Evolutionary conservation across 2,888 invertebrate genomes (phyloP), one percentile per base, ranked within the genome.

Genomic region (Saturnia pavonia): DNA sequence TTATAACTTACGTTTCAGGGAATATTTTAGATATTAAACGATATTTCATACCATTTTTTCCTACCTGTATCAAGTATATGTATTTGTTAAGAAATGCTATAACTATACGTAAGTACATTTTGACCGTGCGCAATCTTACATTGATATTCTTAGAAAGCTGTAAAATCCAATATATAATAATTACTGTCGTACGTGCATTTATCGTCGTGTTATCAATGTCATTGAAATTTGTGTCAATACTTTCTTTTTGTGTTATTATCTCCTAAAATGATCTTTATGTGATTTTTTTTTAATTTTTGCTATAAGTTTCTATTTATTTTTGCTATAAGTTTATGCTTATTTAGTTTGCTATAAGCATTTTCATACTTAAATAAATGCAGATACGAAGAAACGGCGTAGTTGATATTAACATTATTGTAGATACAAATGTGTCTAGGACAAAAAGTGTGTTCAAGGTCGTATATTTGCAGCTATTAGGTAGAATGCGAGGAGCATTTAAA

Each of bases 121-220:
- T 22, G 51, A 22, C 69, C 51, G 51, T 69, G 69, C 69, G 65
- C 65, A 34, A 65, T 69, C 48, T 51, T 66, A 69, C 19, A 57
- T 69, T 65, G 48, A 65, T 51, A 69, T 66, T 51, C 25, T 65
- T 66, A 66, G 16, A 68, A n/a, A 43, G 25, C 40, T 25, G 65
- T 69, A 69, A 60, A 60, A 60, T 27, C 12, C 57, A 60, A 27
- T 22, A 27, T 4, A 12, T 60, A 60, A 27, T 60, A 60, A 14
- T 60, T 60, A 60, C 54, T 7, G 54, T 54, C 54, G 54, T 54
- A 54, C 22, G 54, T 54, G 54, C 22, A 60, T 27, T 60, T 60
- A 60, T 60, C 57, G 57, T 60, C 25, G 57, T 60, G 57, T 60
- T 60, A 60, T 60, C 57, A 27, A 27, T 60, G 57, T 60, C 27